Conservation (phyloP, 2,888 invertebrate species). For the Exocentrus adspersus region DNA sequence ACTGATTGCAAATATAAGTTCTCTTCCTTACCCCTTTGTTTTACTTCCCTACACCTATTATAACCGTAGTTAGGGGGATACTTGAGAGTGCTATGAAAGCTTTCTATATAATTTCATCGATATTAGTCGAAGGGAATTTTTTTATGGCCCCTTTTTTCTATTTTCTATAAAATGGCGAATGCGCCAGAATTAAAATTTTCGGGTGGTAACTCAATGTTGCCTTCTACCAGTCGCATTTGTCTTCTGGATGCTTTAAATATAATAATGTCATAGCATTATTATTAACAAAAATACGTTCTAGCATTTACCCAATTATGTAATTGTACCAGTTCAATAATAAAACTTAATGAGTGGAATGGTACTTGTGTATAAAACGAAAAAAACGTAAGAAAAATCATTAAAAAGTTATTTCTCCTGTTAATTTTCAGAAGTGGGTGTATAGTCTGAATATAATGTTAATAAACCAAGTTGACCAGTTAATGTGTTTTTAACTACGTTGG, state of each 20-base stretch:
- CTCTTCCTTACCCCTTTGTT: not conserved
- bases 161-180: too few species aligned
- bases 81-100: too few species aligned
- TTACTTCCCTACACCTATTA: too few species aligned
- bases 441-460: not conserved
- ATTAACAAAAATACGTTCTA: constrained; percentile 6
- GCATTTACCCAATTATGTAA: not conserved
- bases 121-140: too few species aligned
- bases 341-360: not conserved
- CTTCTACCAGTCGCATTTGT: too few species aligned
- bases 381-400: not conserved
- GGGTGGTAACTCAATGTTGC: too few species aligned
- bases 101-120: too few species aligned
- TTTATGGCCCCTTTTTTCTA: too few species aligned
- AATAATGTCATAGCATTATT: too few species aligned
- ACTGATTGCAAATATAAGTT: constrained; percentile 11
- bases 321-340: not conserved
- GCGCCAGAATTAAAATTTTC: too few species aligned
- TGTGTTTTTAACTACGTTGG: not conserved
- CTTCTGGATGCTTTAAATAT: too few species aligned
- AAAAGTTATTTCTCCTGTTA: not conserved
- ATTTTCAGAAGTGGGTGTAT: not conserved
- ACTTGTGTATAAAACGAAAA: not conserved
- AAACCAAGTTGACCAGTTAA: not conserved
- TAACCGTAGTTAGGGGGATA: too few species aligned